Base-by-base conservation (phyloP, 2,113 vertebrate genomes). In the Zosterops japonicus region DNA sequence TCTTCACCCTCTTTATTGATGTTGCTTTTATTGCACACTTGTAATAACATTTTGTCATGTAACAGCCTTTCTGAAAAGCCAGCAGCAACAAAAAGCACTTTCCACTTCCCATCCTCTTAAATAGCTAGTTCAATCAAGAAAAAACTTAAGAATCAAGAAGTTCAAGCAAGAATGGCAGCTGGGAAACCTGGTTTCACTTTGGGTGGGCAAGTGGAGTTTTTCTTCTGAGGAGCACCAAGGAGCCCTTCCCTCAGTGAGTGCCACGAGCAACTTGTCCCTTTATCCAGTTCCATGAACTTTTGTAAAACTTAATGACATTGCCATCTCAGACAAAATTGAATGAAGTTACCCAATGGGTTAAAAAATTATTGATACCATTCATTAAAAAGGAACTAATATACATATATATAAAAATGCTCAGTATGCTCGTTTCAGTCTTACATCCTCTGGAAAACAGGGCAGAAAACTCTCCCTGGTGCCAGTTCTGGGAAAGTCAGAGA, bases 401-500 rank as follows among this genome's bases (percentile, higher is more conserved):
- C 0, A 0, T 28, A 33, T 19, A 7, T 7, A 11, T 11, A 10
- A 47, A 50, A 76, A 42, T 47, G 18, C 36, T 93, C 9, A 7
- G 6, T 46, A 15, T 1, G 5, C 52, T 78, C 1, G 0, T 65
- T 87, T 89, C 39, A 33, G 14, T 56, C 50, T 52, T 61, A 11
- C 31, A 69, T 91, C 46, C 41, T 57, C 29, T 61, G 69, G 63
- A 91, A 72, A 83, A 89, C 2, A 41, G 39, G 19, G 28, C 44
- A 85, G 67, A 90, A 90, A 78, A 36, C 21, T 63, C 14, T 88
- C 35, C 41, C 17, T 78, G 9, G 25, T 75, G 17, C 29, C 31
- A 53, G 12, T 87, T 46, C 47, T 64, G 47, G 60, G 41, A 81
- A 89, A 52, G 14, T 41, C 53, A 59, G n/a, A 59, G 57, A 25